Evolutionary conservation across 2,113 vertebrate species (phyloP), one percentile per base, ranked within the genome.

Genomic region (Epinephelus lanceolatus): DNA sequence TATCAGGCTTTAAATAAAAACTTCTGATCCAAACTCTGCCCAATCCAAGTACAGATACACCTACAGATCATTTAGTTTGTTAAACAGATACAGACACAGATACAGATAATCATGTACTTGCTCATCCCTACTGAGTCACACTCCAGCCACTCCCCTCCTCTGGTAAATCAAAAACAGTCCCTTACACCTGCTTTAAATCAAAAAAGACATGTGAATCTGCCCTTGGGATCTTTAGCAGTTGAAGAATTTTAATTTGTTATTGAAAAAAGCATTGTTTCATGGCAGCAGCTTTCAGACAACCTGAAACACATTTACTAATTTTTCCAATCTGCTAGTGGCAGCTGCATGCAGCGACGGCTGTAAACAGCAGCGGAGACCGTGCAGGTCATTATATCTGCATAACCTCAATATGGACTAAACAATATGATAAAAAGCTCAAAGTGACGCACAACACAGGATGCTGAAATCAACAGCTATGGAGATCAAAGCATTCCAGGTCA

Each of bases 401-500:
- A 18, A 21, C 9, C 53, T 62, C 19, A 59, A 52, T 45, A 45
- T 3, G 11, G 57, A 70, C 30, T 30, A 33, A 45, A 65, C 37
- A 59, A 42, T 15, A 63, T 4, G 25, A 72, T 53, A 67, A 71
- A 74, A 47, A 23, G 3, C 33, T 15, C 42, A 21, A 51, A 21
- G 18, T 72, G 51, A 55, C 9, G 67, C 25, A 18, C 15, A 45
- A 40, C 62, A 14, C 66, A 23, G 47, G 37, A 67, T n/a, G n/a
- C 40, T 52, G 61, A 13, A 66, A 40, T 63, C 49, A 63, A 66
- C 80, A 78, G 40, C 73, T 8, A 17, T 7, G 2, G 0, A 59
- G 68, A 89, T 87, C 40, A 90, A 86, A 81, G 82, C 84, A 71
- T 81, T 84, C 63, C 62, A 25, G 69, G 71, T 85, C 63, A 66